Evolutionary conservation across 2,113 vertebrate genomes (phyloP).

Genomic region (Ia io): DNA sequence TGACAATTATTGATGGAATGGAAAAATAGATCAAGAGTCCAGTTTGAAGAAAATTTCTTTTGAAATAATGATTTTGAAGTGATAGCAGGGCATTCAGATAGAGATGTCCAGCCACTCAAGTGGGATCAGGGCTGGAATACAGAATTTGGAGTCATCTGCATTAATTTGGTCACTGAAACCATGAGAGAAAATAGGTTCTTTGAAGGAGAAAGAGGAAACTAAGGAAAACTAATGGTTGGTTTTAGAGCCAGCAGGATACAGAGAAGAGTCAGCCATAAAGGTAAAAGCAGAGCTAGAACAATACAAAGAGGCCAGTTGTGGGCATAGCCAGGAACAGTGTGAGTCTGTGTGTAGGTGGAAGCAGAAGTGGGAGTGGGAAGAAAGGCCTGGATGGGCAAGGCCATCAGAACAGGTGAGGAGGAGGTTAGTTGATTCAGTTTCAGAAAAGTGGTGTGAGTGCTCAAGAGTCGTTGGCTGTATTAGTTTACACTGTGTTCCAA

Average conservation of each 20-base stretch:
- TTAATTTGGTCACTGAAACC: neutral
- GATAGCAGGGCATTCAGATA: neutral
- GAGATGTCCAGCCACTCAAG: neutral
- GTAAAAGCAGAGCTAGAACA: neutral
- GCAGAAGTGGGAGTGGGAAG: neutral
- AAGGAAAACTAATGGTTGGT: neutral
- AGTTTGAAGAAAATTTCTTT: neutral
- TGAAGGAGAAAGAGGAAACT: neutral
- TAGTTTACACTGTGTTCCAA: neutral
- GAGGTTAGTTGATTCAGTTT: neutral
- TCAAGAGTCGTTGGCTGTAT: neutral
- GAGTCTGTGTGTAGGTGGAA: too few species aligned
- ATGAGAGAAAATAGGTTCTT: neutral
- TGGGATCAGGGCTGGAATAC: neutral
- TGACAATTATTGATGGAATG: neutral
- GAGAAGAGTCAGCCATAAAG: neutral
- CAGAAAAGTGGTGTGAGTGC: neutral
- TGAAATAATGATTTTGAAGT: neutral
- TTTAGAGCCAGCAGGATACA: neutral
- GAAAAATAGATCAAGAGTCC: neutral
- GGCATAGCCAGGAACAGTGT: neutral
- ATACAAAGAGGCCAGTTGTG: neutral
- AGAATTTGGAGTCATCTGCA: neutral
- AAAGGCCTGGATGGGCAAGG: neutral
- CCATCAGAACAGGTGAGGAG: neutral